phyloP scores from a whole-genome alignment of 2,888 invertebrate species.

The Beris morrisii region DNA sequence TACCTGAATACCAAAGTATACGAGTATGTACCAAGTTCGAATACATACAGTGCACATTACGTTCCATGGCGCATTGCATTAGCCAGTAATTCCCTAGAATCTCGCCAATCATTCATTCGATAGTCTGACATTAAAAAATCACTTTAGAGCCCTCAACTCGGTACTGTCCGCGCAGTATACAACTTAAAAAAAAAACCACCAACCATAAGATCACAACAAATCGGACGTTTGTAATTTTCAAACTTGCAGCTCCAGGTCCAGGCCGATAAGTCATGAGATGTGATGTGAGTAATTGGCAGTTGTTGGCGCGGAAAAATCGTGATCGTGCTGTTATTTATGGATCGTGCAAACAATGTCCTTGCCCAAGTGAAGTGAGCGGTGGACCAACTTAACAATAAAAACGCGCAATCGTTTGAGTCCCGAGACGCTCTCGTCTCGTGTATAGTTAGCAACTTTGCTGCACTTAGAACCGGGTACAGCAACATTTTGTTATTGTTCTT shows the following conservation, averaged over 20 bases:
- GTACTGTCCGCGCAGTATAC: too few species aligned
- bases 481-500: not conserved
- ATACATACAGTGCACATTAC: too few species aligned
- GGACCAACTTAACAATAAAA: too few species aligned
- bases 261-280: conserved; percentile 20
- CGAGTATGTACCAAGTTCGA: too few species aligned
- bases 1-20: too few species aligned
- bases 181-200: too few species aligned
- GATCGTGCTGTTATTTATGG: conserved; percentile 34
- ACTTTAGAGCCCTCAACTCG: too few species aligned
- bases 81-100: too few species aligned
- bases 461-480: too few species aligned
- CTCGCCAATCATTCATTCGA: too few species aligned
- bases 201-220: not conserved
- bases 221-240: conserved; percentile 6
- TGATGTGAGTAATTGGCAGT: conserved; percentile 37
- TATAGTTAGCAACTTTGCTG: conserved; percentile 2
- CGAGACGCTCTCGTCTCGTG: not conserved
- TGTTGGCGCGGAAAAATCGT: conserved; percentile 33
- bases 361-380: conserved; percentile 13
- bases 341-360: conserved; percentile 37
- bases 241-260: not conserved
- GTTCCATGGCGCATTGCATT: too few species aligned
- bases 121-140: too few species aligned
- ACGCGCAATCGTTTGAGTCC: conserved; percentile 7